phyloP scores from a whole-genome alignment of 2,113 vertebrate species.

The Tricholaema leucomelas region DNA sequence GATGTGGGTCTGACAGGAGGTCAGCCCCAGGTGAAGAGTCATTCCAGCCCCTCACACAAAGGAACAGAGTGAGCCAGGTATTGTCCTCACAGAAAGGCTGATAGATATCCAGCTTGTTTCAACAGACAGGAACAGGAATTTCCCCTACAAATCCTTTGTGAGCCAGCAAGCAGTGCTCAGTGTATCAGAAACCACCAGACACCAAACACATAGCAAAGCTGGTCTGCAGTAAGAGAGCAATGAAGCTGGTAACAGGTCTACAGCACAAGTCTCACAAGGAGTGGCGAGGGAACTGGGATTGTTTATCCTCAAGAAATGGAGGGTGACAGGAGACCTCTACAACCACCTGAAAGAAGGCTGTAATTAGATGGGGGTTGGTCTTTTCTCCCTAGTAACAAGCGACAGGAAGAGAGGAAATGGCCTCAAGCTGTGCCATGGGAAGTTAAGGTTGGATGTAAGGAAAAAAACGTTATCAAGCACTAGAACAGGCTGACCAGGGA shows the following conservation, averaged over 20 bases:
- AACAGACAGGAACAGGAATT: not conserved
- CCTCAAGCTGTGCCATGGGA: not conserved
- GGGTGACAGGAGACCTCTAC: not conserved
- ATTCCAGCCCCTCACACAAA: accelerated
- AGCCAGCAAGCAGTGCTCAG: not conserved
- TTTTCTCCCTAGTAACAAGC: not conserved
- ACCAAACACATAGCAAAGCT: not conserved
- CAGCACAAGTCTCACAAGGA: not conserved
- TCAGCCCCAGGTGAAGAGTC: not conserved
- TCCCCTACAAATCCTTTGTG: not conserved
- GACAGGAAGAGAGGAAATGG: not conserved
- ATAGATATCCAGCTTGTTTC: not conserved
- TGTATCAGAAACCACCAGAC: not conserved
- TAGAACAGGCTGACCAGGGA: not conserved
- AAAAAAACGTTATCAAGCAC: not conserved
- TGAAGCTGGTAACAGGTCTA: not conserved
- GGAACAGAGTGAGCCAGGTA: not conserved
- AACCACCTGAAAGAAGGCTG: not conserved
- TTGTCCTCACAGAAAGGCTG: not conserved
- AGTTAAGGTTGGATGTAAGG: not conserved
- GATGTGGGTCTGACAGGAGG: accelerated
- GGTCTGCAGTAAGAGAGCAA: accelerated
- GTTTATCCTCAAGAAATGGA: no score
- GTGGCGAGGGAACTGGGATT: no score
- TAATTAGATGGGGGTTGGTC: not conserved